A percentile compares a stretch with the other conserved stretches of the same genome.
phyloP scores from a whole-genome alignment of 2,888 invertebrate genomes.

The Xestia rhomboidea region DNA sequence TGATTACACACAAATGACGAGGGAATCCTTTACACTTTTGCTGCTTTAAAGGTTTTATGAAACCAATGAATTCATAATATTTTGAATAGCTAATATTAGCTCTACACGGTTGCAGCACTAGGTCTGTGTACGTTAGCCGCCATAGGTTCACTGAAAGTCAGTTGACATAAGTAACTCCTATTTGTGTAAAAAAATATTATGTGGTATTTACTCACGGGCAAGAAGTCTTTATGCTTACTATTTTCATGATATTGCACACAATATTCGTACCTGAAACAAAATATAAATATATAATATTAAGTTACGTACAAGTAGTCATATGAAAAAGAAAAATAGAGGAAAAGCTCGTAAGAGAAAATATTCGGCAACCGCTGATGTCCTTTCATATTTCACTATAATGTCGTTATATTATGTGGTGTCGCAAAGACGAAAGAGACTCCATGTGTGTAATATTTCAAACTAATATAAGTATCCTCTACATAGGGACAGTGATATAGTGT shows the following conservation, averaged over 20 bases:
- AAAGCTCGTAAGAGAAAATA: slow-evolving; percentile 59
- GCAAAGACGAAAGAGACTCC: slow-evolving; percentile 50
- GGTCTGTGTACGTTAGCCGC: background rate
- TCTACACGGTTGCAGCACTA: background rate
- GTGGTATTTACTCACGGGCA: slow-evolving; percentile 29
- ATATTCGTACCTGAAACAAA: slow-evolving; percentile 65
- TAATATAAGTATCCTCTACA: slow-evolving; percentile 44
- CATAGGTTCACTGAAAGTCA: background rate
- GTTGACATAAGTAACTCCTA: background rate
- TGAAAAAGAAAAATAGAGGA: slow-evolving; percentile 52
- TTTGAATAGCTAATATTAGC: background rate
- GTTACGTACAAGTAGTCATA: slow-evolving; percentile 45
- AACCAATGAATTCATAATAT: background rate
- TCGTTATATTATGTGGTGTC: slow-evolving; percentile 63
- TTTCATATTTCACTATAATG: slow-evolving; percentile 67
- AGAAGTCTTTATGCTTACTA: background rate
- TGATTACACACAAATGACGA: slow-evolving; percentile 34
- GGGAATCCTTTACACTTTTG: background rate
- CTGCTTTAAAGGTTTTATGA: background rate
- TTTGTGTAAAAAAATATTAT: slow-evolving; percentile 6
- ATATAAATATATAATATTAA: slow-evolving; percentile 49
- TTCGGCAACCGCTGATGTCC: slow-evolving; percentile 62
- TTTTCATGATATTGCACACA: slow-evolving; percentile 19
- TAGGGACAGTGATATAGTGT: slow-evolving; percentile 48
- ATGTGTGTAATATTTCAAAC: slow-evolving; percentile 53